Percentiles rank a stretch among this genome's conserved stretches.
Conservation (phyloP, 64 coral and sea anemone genomes). For the Porites australiensis region DNA sequence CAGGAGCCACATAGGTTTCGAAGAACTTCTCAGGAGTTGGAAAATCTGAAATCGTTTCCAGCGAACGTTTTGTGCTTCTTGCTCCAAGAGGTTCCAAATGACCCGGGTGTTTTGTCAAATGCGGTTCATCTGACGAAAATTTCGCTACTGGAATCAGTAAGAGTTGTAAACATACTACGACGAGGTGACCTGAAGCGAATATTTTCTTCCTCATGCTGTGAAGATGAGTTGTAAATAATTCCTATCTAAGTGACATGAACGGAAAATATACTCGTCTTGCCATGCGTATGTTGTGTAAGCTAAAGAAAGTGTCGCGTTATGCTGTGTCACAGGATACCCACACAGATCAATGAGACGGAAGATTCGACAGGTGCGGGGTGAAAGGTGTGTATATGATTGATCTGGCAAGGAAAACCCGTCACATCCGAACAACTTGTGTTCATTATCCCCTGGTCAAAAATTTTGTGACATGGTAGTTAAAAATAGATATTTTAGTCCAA, state of each 20-base stretch:
- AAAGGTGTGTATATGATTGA: too few species aligned
- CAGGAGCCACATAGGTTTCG: conserved; percentile 57
- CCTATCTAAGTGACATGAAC: not conserved
- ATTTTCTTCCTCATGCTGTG: not conserved
- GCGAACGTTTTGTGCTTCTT: conserved; percentile 53
- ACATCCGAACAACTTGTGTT: too few species aligned
- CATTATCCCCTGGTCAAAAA: too few species aligned
- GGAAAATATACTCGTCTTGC: not conserved
- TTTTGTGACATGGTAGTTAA: too few species aligned
- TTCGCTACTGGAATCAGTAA: conserved; percentile 3
- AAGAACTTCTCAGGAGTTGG: conserved; percentile 85
- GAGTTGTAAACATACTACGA: conserved; percentile 7
- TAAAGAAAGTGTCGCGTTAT: too few species aligned
- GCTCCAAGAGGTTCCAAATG: conserved; percentile 92
- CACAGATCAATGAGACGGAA: too few species aligned
- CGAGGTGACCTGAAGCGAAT: not conserved
- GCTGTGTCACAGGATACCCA: too few species aligned
- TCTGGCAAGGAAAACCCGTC: too few species aligned
- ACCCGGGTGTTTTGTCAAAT: conserved; percentile 55
- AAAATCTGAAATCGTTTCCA: conserved; percentile 73
- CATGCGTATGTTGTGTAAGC: too few species aligned
- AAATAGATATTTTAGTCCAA: too few species aligned
- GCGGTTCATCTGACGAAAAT: conserved; percentile 11
- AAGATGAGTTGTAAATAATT: not conserved
- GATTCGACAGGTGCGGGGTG: not conserved